A percentile compares a stretch with the other conserved stretches of the same genome.
Evolutionary conservation across 2,888 invertebrate genomes (phyloP).

Genomic region (Ephialtes manifestator): DNA sequence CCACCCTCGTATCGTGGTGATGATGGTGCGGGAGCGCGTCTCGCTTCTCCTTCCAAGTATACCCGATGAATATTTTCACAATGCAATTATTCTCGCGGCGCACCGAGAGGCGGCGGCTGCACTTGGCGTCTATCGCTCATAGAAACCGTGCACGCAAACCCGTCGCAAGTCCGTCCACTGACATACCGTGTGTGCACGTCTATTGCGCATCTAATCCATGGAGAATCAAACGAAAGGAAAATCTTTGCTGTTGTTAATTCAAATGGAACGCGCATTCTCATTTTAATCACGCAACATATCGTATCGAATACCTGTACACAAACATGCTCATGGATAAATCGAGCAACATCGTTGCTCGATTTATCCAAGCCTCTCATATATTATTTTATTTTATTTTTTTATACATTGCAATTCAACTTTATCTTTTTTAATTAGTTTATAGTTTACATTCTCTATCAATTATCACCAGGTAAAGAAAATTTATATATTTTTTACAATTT

Average conservation of each 20-base stretch:
- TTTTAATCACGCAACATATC: not conserved
- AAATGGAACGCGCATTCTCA: not conserved
- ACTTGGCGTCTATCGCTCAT: not conserved
- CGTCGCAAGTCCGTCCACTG: conserved; percentile 19
- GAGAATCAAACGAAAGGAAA: conserved; percentile 24
- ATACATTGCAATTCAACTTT: too few relatives aligned
- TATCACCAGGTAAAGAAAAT: too few relatives aligned
- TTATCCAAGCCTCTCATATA: too few relatives aligned
- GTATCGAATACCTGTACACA: too few relatives aligned
- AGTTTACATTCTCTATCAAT: too few relatives aligned
- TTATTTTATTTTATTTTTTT: too few relatives aligned
- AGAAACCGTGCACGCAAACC: conserved; percentile 25
- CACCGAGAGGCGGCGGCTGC: conserved; percentile 64
- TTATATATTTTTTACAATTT: too few relatives aligned
- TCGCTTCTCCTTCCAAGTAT: conserved; percentile 77
- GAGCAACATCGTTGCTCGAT: too few relatives aligned
- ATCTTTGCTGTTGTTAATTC: conserved; percentile 7
- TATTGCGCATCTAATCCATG: conserved; percentile 33
- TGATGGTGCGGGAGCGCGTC: conserved; percentile 66
- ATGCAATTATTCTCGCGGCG: conserved; percentile 77
- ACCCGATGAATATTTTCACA: conserved; percentile 78
- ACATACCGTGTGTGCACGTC: not conserved
- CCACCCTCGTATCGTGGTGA: conserved; percentile 73
- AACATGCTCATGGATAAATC: too few relatives aligned
- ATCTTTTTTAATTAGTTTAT: too few relatives aligned